These are phyloP conservation scores for Macheiramphus alcinus DNA, from an alignment of 2,113 vertebrate species.

Conservation along the genomic window DNA sequence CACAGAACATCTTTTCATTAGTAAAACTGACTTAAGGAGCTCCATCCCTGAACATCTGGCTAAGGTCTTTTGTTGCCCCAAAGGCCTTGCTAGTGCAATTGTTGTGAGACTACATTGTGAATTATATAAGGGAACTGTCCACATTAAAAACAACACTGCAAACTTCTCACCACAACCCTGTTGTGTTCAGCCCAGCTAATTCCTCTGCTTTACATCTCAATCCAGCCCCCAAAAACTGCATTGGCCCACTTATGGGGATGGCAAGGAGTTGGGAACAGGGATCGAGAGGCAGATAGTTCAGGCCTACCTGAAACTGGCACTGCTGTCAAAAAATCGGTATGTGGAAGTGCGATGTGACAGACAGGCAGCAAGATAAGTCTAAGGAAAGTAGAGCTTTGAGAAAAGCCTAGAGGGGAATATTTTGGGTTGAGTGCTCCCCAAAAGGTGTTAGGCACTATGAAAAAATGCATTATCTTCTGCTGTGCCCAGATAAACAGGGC, in stretches of 20 bases:
- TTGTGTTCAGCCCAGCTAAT: background rate
- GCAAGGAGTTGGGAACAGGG: background rate
- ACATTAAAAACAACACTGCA: background rate
- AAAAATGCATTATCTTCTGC: background rate
- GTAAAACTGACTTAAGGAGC: background rate
- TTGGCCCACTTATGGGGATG: background rate
- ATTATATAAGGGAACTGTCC: background rate
- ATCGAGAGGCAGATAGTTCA: background rate
- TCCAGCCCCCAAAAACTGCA: background rate
- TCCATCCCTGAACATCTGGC: background rate
- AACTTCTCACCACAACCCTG: background rate
- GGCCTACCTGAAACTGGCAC: background rate
- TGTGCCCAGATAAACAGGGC: background rate
- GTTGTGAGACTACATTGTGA: background rate
- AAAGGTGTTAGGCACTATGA: background rate
- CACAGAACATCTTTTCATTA: background rate
- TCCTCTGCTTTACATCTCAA: background rate
- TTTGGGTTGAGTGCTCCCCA: background rate
- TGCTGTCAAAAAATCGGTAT: background rate
- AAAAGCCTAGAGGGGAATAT: background rate
- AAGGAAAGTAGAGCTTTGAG: background rate
- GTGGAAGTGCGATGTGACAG: fast-evolving
- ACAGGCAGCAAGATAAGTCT: background rate
- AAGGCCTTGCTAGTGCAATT: background rate
- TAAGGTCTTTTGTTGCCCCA: background rate